Conservation (phyloP, 23 tunicate genomes). For the Ciona savignyi region DNA sequence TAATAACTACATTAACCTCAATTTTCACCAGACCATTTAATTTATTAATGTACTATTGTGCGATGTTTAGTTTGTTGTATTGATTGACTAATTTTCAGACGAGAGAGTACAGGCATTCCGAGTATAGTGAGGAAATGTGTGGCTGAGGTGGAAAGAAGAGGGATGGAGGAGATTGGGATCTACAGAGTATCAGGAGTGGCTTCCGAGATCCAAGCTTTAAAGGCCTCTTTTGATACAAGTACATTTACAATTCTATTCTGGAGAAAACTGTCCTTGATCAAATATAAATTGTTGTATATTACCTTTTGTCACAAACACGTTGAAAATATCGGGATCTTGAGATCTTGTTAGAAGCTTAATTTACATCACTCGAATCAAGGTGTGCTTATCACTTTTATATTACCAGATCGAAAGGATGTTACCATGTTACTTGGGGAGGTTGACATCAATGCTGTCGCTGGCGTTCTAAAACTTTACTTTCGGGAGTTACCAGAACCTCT, state of each 20-base stretch:
- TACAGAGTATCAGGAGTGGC: conserved; percentile 96
- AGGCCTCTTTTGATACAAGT: conserved; percentile 92
- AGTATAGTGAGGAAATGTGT: conserved; percentile 60
- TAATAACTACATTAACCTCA: too few relatives aligned
- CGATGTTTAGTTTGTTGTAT: too few relatives aligned
- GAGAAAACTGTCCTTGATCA: conserved; percentile 7
- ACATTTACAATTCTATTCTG: too few relatives aligned
- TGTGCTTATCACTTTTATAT: neutral
- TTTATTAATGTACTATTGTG: too few relatives aligned
- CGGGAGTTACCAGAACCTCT: conserved; percentile 88
- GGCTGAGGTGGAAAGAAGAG: conserved; percentile 88
- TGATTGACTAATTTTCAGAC: too few relatives aligned
- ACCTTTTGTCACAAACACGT: neutral
- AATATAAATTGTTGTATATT: neutral
- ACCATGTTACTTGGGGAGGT: conserved; percentile 55
- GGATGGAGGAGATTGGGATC: conserved; percentile 95
- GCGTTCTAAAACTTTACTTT: conserved; percentile 81
- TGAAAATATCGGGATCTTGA: neutral
- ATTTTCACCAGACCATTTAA: too few relatives aligned
- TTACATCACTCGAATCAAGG: too few relatives aligned
- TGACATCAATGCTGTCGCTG: conserved; percentile 95
- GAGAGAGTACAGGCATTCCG: conserved; percentile 77
- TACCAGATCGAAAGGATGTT: conserved; percentile 82
- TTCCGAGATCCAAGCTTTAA: conserved; percentile 74
- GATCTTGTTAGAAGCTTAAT: too few relatives aligned